phyloP scores from a whole-genome alignment of 2,113 vertebrate species.

The Callorhinus ursinus region DNA sequence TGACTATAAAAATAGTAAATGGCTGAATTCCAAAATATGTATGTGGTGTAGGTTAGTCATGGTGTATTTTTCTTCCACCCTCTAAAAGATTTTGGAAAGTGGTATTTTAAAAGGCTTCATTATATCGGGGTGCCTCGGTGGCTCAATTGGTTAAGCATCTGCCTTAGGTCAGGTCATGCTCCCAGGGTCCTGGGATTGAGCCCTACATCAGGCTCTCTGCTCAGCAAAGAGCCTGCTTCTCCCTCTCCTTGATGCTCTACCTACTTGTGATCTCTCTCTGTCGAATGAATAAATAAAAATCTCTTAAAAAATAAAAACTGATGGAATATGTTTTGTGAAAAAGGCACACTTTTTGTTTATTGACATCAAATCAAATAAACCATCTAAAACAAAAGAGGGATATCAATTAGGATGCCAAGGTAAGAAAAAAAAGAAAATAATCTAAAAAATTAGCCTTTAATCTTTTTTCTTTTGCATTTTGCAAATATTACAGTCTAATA shows the following conservation, averaged over 20 bases:
- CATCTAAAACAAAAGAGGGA: not conserved
- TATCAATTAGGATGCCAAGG: not conserved
- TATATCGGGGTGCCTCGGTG: too few species aligned
- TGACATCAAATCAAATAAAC: not conserved
- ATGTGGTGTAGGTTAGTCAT: not conserved
- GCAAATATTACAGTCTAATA: conserved; percentile 29
- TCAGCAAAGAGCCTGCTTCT: too few species aligned
- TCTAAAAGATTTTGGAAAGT: not conserved
- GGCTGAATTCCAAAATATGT: not conserved
- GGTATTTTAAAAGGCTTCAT: not conserved
- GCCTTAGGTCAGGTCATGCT: not conserved
- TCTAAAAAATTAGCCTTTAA: not conserved
- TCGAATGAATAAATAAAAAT: not conserved
- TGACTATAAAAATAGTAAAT: not conserved
- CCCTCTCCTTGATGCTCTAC: not conserved
- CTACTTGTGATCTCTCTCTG: not conserved
- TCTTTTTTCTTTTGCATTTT: not conserved
- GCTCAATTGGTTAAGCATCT: not conserved
- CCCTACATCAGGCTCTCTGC: not conserved
- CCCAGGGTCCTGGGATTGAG: not conserved
- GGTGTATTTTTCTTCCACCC: not conserved
- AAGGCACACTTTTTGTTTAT: not conserved
- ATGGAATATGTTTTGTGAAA: not conserved
- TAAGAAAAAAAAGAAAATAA: conserved; percentile 2
- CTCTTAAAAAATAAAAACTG: not conserved